Percentiles rank a stretch among this genome's conserved stretches.
Conservation (phyloP, 2,888 invertebrate genomes). For the Antheraea assamensis region DNA sequence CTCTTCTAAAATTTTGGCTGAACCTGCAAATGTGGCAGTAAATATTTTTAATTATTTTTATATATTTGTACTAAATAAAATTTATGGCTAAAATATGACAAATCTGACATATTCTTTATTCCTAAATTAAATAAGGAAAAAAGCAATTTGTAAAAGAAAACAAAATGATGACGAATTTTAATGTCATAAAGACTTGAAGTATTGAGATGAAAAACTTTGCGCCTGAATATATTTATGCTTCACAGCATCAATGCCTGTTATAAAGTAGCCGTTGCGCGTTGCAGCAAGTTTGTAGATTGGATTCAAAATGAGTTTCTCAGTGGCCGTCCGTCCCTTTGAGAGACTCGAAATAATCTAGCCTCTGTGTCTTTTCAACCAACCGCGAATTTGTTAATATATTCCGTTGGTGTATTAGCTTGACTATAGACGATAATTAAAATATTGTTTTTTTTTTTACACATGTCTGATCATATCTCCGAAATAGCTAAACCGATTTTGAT, state of each 20-base stretch:
- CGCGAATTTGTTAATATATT: conserved; percentile 11
- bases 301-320: conserved; percentile 32
- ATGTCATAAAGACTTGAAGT: not conserved
- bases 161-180: not conserved
- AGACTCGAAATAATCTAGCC: conserved; percentile 18
- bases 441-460: not conserved
- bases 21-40: not conserved
- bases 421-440: not conserved
- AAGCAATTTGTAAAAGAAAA: no score
- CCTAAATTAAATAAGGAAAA: no score
- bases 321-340: conserved; percentile 25
- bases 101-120: no score
- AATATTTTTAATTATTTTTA: no score
- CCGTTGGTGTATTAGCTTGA: not conserved
- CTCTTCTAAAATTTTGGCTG: not conserved
- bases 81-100: no score
- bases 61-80: no score
- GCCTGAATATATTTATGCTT: not conserved
- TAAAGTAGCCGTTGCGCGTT: conserved; percentile 14
- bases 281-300: conserved; percentile 28
- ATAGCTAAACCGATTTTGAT: no score
- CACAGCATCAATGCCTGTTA: not conserved
- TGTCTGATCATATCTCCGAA: no score
- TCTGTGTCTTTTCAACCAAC: conserved; percentile 1
- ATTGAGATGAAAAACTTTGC: not conserved